Evolutionary conservation across 2,797 vertebrate genomes (phyloP), one percentile per base, ranked within the genome.

Genomic region (Ciconia nigra): DNA sequence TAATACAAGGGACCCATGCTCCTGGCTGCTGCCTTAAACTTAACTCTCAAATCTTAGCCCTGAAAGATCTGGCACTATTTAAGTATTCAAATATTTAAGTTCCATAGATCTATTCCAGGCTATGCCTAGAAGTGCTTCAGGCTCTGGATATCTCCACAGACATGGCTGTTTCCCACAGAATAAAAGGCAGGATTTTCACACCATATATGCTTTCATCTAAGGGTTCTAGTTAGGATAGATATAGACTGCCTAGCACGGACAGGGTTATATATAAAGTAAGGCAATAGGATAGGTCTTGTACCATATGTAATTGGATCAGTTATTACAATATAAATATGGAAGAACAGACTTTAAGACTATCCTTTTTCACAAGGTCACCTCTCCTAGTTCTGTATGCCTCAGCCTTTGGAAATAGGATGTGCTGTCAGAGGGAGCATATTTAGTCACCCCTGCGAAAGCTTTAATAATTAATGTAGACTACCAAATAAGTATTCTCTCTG

Each of bases 241-340:
- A n/a, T 1, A 25, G 11, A 22, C 14, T 10, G 10, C 7, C 1
- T 29, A 52, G 57, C 2, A 1, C 25, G 8, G n/a, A 42, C 35
- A 24, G 24, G 21, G 5, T 13, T 84, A 70, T n/a, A n/a, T 7
- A 29, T 13, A 52, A 80, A 70, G 22, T 37, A 74, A 55, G 39
- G 21, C 21, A 52, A 29, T 4, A 76, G 16, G 10, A 37, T 11
- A 29, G 35, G 7, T 52, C 54, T 62, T 74, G 26, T 28, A 24
- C 8, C 0, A 0, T 2, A n/a, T 15, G 26, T 35, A 62, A 46
- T 2, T 24, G 13, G 39, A 35, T 54, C 35, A 58, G 31, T 46
- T 49, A 89, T 31, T 81, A 21, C 26, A 52, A 65, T 11, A 41
- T 3, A 69, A 83, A 67, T 24, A 70, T 0, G 1, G 37, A 81